A percentile compares a stretch with the other conserved stretches of the same genome.
Evolutionary conservation across 2,888 invertebrate genomes (phyloP).

Genomic region (Parnassius mnemosyne): DNA sequence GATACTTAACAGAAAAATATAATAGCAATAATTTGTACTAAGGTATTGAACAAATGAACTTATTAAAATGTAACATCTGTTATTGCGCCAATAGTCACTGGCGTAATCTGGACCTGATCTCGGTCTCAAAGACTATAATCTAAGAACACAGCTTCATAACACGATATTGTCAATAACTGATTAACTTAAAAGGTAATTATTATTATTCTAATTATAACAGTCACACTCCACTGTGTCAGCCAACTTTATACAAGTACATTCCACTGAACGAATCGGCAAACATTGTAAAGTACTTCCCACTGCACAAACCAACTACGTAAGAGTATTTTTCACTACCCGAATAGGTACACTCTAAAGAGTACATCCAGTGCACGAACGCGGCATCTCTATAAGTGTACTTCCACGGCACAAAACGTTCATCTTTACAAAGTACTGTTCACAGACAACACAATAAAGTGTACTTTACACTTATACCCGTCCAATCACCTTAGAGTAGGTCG

Average conservation of each 20-base stretch:
- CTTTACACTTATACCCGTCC: no score
- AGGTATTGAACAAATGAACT: background rate
- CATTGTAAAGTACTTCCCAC: background rate
- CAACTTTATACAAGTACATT: background rate
- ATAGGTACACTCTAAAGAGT: no score
- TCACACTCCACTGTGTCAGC: background rate
- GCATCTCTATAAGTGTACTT: no score
- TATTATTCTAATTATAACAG: background rate
- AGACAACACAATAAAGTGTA: no score
- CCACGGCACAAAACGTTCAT: no score
- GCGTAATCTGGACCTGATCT: background rate
- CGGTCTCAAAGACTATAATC: background rate
- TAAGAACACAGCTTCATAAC: background rate
- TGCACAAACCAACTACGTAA: background rate
- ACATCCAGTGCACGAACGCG: no score
- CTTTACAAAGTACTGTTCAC: no score
- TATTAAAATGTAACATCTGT: background rate
- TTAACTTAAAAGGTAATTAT: background rate
- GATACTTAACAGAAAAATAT: background rate
- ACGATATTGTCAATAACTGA: background rate
- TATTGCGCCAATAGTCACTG: background rate
- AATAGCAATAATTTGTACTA: constrained; percentile 8
- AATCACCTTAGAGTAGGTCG: no score
- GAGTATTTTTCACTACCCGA: background rate
- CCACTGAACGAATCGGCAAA: background rate